Evolutionary conservation across 2,797 vertebrate genomes (phyloP).

Genomic region (Sparus aurata): DNA sequence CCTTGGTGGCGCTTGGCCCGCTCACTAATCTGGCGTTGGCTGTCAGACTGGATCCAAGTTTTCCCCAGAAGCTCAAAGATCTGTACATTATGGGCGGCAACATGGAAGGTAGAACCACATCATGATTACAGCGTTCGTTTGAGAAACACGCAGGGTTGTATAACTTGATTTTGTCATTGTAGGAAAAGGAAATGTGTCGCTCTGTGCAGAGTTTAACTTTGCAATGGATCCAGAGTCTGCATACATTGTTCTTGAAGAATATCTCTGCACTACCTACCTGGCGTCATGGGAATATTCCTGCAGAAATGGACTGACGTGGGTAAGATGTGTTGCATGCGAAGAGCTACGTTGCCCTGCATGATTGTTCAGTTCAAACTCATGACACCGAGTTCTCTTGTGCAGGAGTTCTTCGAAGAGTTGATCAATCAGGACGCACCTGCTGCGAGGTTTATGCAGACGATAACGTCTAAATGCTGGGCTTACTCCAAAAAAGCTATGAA

Average conservation of each 20-base stretch:
- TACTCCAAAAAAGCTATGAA: slow-evolving; percentile 67
- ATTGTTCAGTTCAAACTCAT: not conserved
- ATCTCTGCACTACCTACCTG: slow-evolving; percentile 81
- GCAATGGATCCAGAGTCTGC: slow-evolving; percentile 85
- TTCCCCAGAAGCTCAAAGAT: slow-evolving; percentile 85
- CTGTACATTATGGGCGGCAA: slow-evolving; percentile 89
- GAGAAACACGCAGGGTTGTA: not conserved
- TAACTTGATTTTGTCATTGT: slow-evolving; percentile 15
- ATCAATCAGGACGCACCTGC: slow-evolving; percentile 77
- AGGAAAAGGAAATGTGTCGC: slow-evolving; percentile 85
- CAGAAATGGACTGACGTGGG: slow-evolving; percentile 83
- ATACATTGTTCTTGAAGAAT: slow-evolving; percentile 86
- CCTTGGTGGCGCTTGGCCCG: slow-evolving; percentile 85
- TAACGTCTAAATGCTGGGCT: slow-evolving; percentile 81
- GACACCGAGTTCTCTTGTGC: slow-evolving; percentile 7
- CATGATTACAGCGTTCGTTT: not conserved
- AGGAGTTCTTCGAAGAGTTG: slow-evolving; percentile 86
- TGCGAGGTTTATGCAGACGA: slow-evolving; percentile 84
- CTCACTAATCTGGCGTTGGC: slow-evolving; percentile 88
- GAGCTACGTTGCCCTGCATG: not conserved
- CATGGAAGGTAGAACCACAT: slow-evolving; percentile 82
- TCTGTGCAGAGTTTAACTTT: slow-evolving; percentile 88
- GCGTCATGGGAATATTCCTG: slow-evolving; percentile 85
- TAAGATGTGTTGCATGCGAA: slow-evolving; percentile 53
- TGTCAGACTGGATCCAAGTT: slow-evolving; percentile 79